These are phyloP conservation scores for Glossophaga mutica DNA, from an alignment of 2,797 vertebrate genomes.

Conservation along the genomic window DNA sequence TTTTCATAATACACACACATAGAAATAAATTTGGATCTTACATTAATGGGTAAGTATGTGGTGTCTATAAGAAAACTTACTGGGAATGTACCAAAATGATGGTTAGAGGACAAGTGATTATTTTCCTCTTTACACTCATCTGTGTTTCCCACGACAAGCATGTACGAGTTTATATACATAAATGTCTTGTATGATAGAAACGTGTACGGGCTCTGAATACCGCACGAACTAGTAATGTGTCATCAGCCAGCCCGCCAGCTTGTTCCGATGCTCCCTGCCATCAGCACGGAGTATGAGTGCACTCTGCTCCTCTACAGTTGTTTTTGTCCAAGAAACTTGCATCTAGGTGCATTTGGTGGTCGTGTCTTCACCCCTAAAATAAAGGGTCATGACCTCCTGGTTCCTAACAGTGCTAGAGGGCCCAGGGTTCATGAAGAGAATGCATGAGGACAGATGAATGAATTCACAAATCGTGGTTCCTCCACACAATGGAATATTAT, in stretches of 20 bases:
- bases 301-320: not conserved
- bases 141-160: not conserved
- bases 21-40: not conserved
- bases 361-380: not conserved
- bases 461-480: not conserved
- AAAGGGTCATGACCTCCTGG: not conserved
- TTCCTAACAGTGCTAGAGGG: not conserved
- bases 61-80: not conserved
- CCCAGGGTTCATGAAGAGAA: not conserved
- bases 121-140: not conserved
- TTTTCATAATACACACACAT: not conserved
- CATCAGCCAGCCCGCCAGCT: not conserved
- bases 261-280: not conserved
- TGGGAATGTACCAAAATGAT: not conserved
- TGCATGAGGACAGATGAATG: too few relatives aligned
- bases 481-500: not conserved
- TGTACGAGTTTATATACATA: not conserved
- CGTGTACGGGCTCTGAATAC: not conserved
- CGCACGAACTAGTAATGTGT: not conserved
- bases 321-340: not conserved
- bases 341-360: not conserved
- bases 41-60: not conserved
- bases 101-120: not conserved
- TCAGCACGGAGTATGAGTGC: not conserved
- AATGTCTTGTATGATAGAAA: not conserved